A percentile compares a stretch with the other conserved stretches of the same genome.
Evolutionary conservation across 2,113 vertebrate species (phyloP).

Genomic region (Panthera leo): DNA sequence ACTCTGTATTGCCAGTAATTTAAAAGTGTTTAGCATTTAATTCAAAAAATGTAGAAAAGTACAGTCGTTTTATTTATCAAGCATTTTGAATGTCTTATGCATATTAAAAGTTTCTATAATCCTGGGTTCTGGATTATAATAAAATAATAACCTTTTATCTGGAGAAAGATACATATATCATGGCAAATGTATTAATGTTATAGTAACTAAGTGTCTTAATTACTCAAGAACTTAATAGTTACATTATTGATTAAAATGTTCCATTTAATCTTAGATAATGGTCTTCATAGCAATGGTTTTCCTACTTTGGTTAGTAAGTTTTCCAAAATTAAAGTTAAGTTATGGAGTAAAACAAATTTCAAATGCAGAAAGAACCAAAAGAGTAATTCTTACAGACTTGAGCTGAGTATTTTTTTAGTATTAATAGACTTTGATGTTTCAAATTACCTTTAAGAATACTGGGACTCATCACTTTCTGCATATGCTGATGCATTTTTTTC

Average conservation of each 20-base stretch:
- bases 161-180: not conserved
- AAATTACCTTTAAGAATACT: not conserved
- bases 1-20: not conserved
- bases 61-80: not conserved
- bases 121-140: not conserved
- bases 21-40: not conserved
- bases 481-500: not conserved
- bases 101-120: not conserved
- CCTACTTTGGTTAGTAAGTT: not conserved
- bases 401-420: not conserved
- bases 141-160: conserved; percentile 8
- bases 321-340: conserved; percentile 11
- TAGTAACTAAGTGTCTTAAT: not conserved
- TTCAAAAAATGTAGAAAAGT: not conserved
- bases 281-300: not conserved
- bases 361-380: not conserved
- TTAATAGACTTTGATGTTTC: not conserved
- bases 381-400: not conserved
- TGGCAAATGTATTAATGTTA: not conserved
- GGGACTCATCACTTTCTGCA: not conserved
- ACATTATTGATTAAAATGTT: not conserved
- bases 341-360: not conserved
- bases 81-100: not conserved
- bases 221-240: not conserved
- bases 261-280: not conserved